Percentiles rank a stretch among this genome's conserved stretches.
phyloP scores from a whole-genome alignment of 2,797 vertebrate genomes.

The Decapterus maruadsi region DNA sequence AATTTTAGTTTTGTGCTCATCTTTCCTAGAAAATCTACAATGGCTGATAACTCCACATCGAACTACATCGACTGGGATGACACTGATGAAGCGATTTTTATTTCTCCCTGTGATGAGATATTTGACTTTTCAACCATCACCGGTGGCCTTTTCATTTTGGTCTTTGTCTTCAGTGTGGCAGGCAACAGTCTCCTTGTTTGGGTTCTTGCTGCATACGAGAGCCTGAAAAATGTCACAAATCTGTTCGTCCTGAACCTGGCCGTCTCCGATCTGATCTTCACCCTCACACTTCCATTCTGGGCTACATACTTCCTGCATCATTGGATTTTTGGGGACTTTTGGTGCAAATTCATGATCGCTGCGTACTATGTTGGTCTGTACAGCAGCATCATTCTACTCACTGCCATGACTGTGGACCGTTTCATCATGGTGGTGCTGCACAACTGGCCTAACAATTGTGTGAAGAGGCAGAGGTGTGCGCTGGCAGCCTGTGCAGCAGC shows the following conservation, averaged over 20 bases:
- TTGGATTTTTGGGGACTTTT: constrained; percentile 78
- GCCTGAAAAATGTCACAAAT: constrained; percentile 75
- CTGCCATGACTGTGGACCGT: constrained; percentile 81
- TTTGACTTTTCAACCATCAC: constrained; percentile 15
- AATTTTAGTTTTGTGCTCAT: constrained; percentile 9
- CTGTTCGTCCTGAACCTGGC: constrained; percentile 80
- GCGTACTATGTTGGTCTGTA: constrained; percentile 70
- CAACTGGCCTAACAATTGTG: constrained; percentile 7
- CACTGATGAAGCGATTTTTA: fast-evolving
- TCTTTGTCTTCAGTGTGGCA: constrained; percentile 74
- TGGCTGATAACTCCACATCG: not conserved
- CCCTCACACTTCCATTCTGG: constrained; percentile 80
- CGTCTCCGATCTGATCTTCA: constrained; percentile 80
- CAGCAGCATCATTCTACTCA: constrained; percentile 80
- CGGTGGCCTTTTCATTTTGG: constrained; percentile 43
- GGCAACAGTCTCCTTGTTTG: constrained; percentile 76
- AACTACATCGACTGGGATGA: fast-evolving
- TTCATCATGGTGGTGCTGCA: constrained; percentile 77
- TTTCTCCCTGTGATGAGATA: not conserved
- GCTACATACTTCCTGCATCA: constrained; percentile 50
- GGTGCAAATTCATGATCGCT: constrained; percentile 72
- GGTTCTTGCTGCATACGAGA: constrained; percentile 59
- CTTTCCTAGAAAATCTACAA: constrained; percentile 30
- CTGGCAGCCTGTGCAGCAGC: constrained; percentile 57
- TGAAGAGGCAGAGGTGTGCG: constrained; percentile 52